Evolutionary conservation across 2,888 invertebrate species (phyloP), one percentile per base, ranked within the genome.

Genomic region (Tiphia femorata): DNA sequence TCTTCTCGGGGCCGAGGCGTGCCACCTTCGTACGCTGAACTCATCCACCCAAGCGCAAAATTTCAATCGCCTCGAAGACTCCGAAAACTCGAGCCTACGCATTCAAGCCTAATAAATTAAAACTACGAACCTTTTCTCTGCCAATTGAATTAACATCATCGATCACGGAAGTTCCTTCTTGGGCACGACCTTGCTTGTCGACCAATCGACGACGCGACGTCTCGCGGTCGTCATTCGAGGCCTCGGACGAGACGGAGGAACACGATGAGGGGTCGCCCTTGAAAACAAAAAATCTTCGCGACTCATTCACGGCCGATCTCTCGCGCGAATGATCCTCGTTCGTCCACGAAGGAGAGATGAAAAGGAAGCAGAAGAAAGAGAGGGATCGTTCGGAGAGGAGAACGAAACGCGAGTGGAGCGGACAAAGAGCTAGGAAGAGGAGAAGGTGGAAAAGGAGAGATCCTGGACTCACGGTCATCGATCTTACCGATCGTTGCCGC

Each of bases 401-500:
- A 52, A 54, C 19, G 52, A 23, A 30, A 41, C 27, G 33, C 25
- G 12, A 23, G 33, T 20, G 33, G n/a, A n/a, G 38, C 17, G 17
- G 33, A 23, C 3, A 17, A 42, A 19, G 27, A 48, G 38, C 43
- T 17, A 38, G 47, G 37, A 40, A 27, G 42, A 41, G 25, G 30
- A 47, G 42, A 49, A 33, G 37, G 53, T 47, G 46, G 50, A 42
- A 41, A 23, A 51, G 10, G 25, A 27, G 49, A 53, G 14, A 66
- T 69, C 49, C 56, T 66, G 38, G 50, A 54, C 44, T 47, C 64
- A 64, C 66, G 70, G 64, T 68, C 70, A 64, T 66, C 68, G 66
- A 68, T 68, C 69, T 47, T 52, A 54, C n/a, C n/a, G n/a, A n/a
- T n/a, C n/a, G n/a, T n/a, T n/a, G n/a, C n/a, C n/a, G n/a, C n/a